Evolutionary conservation across 2,797 vertebrate genomes (phyloP).

Genomic region (Eidolon dupreanum): DNA sequence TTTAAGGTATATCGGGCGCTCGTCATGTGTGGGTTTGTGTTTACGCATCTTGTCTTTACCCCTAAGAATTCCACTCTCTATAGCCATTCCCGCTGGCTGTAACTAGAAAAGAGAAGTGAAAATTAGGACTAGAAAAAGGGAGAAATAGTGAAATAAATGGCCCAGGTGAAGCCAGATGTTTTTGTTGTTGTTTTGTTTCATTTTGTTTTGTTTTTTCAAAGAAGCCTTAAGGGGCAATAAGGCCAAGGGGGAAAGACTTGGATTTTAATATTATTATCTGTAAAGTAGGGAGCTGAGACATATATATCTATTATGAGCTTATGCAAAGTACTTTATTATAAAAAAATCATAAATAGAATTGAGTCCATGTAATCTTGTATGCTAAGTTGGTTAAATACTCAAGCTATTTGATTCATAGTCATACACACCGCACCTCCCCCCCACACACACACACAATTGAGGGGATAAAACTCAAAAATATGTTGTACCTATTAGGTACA

Average conservation of each 20-base stretch:
- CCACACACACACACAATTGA: too few relatives aligned
- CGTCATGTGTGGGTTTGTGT: neutral
- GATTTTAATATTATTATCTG: neutral
- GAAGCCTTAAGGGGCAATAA: neutral
- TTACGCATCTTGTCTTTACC: neutral
- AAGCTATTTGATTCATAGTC: neutral
- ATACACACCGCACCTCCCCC: neutral
- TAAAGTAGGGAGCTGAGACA: neutral
- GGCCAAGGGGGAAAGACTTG: neutral
- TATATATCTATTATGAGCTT: too few relatives aligned
- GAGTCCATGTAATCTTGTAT: neutral
- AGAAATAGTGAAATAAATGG: neutral
- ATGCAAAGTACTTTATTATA: neutral
- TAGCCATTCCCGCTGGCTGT: neutral
- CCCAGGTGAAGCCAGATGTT: neutral
- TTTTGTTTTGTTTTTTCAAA: neutral
- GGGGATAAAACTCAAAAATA: neutral
- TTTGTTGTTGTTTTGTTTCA: neutral
- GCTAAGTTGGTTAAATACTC: neutral
- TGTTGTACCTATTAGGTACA: neutral
- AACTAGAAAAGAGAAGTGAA: neutral
- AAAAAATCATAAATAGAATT: neutral
- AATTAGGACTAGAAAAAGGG: neutral
- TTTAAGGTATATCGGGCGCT: accelerated
- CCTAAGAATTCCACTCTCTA: neutral